Percentiles rank a stretch among this genome's conserved stretches.
phyloP scores from a whole-genome alignment of 2,888 invertebrate genomes.

The Galerucella nymphaeae region DNA sequence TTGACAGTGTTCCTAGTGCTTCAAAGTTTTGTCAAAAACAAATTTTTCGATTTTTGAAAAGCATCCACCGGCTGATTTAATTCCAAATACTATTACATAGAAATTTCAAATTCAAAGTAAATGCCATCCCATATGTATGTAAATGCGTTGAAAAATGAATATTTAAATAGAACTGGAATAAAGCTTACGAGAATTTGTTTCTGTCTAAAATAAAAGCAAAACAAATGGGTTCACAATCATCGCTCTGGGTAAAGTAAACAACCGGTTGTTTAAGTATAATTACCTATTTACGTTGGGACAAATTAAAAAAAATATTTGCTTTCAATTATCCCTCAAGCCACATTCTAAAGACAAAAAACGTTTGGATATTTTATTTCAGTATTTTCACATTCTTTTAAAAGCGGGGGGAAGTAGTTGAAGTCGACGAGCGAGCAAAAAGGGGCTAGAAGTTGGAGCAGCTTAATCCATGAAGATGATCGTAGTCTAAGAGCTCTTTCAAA shows the following conservation, averaged over 20 bases:
- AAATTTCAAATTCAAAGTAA: slow-evolving; percentile 67
- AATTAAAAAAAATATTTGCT: slow-evolving; percentile 43
- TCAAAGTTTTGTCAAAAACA: neutral
- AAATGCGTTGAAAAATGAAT: slow-evolving; percentile 65
- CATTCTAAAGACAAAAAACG: slow-evolving; percentile 23
- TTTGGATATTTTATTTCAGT: slow-evolving; percentile 1
- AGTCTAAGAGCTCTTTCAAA: no score
- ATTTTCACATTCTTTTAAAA: neutral
- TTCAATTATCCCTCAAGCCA: slow-evolving; percentile 38
- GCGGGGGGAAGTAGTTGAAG: no score
- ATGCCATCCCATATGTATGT: slow-evolving; percentile 66
- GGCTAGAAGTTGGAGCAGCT: no score
- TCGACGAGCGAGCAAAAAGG: no score
- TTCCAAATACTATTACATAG: slow-evolving; percentile 66
- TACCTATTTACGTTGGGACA: slow-evolving; percentile 37
- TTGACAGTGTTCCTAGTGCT: neutral
- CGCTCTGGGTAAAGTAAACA: slow-evolving; percentile 34
- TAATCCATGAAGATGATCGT: no score
- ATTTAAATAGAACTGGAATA: slow-evolving; percentile 66
- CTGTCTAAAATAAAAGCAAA: slow-evolving; percentile 60
- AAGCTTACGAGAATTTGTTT: slow-evolving; percentile 64
- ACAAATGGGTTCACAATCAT: slow-evolving; percentile 55
- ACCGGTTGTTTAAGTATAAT: slow-evolving; percentile 36
- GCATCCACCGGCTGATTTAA: slow-evolving; percentile 67
- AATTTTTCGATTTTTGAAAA: slow-evolving; percentile 55